Evolutionary conservation across 2,888 invertebrate genomes (phyloP).

Genomic region (Unio delphinus): DNA sequence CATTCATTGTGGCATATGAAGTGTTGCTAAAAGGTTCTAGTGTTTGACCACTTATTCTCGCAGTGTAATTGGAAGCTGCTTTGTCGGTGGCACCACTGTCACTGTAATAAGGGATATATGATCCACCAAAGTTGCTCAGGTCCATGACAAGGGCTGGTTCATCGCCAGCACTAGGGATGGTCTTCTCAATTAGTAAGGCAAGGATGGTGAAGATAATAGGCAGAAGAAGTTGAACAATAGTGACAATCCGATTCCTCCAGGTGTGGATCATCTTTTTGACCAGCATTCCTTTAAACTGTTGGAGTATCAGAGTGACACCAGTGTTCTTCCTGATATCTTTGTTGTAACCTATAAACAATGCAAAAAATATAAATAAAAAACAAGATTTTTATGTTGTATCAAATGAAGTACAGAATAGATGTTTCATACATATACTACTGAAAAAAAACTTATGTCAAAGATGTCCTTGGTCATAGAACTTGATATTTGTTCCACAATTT

Average conservation of each 20-base stretch:
- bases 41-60: conserved; percentile 8
- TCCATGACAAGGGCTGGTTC: conserved; percentile 76
- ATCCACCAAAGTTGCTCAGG: conserved; percentile 68
- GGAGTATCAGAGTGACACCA: conserved; percentile 72
- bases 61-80: conserved; percentile 11
- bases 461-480: too few relatives aligned
- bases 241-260: conserved; percentile 78
- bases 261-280: conserved; percentile 79
- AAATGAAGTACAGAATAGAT: too few relatives aligned
- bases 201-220: conserved; percentile 79
- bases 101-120: conserved; percentile 28
- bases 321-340: conserved; percentile 47
- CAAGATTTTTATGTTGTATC: too few relatives aligned
- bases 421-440: too few relatives aligned
- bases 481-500: too few relatives aligned
- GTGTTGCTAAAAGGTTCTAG: conserved; percentile 11
- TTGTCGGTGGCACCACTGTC: conserved; percentile 13
- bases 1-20: conserved; percentile 19
- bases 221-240: conserved; percentile 75
- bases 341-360: conserved; percentile 46
- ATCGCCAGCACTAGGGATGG: conserved; percentile 69
- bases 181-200: conserved; percentile 77
- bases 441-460: too few relatives aligned
- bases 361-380: too few relatives aligned
- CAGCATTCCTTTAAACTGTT: conserved; percentile 79